phyloP scores from a whole-genome alignment of 2,888 invertebrate genomes.

The Limnephilus auricula region DNA sequence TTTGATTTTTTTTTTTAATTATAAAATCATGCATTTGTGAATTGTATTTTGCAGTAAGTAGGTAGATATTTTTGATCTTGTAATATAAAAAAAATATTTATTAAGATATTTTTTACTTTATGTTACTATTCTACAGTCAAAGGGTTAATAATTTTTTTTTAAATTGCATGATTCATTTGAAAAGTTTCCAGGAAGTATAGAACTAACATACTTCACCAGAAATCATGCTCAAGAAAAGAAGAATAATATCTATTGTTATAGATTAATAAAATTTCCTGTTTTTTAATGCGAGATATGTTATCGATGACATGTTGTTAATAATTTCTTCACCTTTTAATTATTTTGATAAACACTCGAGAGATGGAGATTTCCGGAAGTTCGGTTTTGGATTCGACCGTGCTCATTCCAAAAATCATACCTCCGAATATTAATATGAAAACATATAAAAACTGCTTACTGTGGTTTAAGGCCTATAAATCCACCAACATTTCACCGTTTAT shows the following conservation, averaged over 20 bases:
- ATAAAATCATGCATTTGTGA: neutral
- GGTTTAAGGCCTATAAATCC: no score
- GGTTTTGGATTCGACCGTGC: no score
- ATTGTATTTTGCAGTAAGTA: no score
- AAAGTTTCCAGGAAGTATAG: neutral
- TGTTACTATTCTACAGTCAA: neutral
- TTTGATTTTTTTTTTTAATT: no score
- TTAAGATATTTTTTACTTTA: neutral
- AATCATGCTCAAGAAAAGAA: slow-evolving; percentile 36
- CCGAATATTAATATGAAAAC: no score
- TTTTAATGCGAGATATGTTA: neutral
- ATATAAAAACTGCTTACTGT: no score
- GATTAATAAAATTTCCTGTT: neutral
- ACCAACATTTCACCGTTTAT: no score
- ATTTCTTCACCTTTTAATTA: neutral
- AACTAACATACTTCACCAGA: slow-evolving; percentile 10
- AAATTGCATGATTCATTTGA: neutral
- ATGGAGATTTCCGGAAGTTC: no score
- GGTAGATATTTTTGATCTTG: no score
- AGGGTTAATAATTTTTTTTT: neutral
- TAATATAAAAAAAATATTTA: no score
- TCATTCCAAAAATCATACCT: no score
- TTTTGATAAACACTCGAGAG: neutral
- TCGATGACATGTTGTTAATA: no score
- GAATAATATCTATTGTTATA: neutral